Conservation (phyloP, 1,140 invertebrate species). For the Pseudomyrmex dendroicus region DNA sequence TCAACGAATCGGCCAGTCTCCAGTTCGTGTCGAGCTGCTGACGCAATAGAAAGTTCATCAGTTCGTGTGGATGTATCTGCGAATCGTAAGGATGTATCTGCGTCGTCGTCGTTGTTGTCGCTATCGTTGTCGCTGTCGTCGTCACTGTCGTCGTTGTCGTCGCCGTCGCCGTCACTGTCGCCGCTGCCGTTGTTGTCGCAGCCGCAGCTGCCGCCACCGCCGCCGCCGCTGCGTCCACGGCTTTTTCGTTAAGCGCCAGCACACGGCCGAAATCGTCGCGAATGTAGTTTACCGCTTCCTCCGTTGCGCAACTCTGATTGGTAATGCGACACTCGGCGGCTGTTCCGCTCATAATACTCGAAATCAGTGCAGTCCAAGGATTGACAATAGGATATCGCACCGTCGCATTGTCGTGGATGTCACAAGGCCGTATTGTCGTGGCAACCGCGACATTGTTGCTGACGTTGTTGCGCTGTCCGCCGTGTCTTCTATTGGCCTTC, state of each 20-base stretch:
- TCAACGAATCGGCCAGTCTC: conserved; percentile 83
- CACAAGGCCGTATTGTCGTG: conserved; percentile 67
- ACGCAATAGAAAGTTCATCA: conserved; percentile 81
- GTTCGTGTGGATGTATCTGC: conserved; percentile 75
- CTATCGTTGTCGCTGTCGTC: too few species aligned
- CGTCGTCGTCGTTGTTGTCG: neutral
- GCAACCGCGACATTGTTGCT: conserved; percentile 64
- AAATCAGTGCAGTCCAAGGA: conserved; percentile 74
- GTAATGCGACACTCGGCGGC: conserved; percentile 88
- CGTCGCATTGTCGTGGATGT: too few species aligned
- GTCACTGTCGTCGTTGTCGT: too few species aligned
- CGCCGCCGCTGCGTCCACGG: conserved; percentile 85
- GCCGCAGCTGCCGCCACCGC: conserved; percentile 77
- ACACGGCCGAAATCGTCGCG: conserved; percentile 89
- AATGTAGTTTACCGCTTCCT: conserved; percentile 95
- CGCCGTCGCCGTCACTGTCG: too few species aligned
- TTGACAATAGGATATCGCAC: conserved; percentile 51
- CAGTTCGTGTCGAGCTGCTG: conserved; percentile 81
- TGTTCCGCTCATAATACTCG: conserved; percentile 81
- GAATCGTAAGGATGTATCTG: conserved; percentile 45
- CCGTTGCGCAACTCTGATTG: conserved; percentile 94
- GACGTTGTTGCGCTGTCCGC: conserved; percentile 62
- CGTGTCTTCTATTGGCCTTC: conserved; percentile 59
- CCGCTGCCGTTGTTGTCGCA: too few species aligned
- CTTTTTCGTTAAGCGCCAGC: conserved; percentile 94